Evolutionary conservation across 2,888 invertebrate genomes (phyloP).

Genomic region (Cataglyphis altisquamis): DNA sequence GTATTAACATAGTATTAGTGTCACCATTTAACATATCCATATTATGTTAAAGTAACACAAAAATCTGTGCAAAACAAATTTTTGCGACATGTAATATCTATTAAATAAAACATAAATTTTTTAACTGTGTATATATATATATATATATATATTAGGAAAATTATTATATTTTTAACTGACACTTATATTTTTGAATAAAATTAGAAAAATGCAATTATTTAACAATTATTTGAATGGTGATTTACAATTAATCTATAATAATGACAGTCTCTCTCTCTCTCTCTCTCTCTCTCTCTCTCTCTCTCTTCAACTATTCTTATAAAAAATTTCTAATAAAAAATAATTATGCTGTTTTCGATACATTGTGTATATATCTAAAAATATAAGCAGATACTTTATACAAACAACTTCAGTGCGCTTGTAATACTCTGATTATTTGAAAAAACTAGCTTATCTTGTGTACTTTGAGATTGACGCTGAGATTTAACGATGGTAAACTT

Average conservation of each 20-base stretch:
- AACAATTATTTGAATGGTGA: not conserved
- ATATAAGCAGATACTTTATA: slow-evolving; percentile 1
- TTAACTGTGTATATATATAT: too few relatives aligned
- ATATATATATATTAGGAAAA: not conserved
- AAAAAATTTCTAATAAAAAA: not conserved
- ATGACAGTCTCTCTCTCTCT: not conserved
- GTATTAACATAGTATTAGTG: too few relatives aligned
- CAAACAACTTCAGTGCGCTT: slow-evolving; percentile 18
- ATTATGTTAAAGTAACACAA: too few relatives aligned
- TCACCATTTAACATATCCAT: too few relatives aligned
- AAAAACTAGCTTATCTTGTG: not conserved
- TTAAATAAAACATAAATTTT: too few relatives aligned
- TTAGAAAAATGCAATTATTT: not conserved
- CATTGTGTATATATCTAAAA: not conserved
- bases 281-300: too few relatives aligned
- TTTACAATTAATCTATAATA: not conserved
- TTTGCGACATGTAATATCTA: too few relatives aligned
- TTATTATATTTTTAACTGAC: not conserved
- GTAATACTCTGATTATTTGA: slow-evolving; percentile 30
- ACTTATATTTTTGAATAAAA: not conserved
- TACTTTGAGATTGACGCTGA: slow-evolving; percentile 6
- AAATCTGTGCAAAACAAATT: too few relatives aligned
- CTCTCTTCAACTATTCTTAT: not conserved
- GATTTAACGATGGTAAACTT: slow-evolving; percentile 48
- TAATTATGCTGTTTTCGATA: slow-evolving; percentile 4